phyloP scores from a whole-genome alignment of 2,888 invertebrate genomes.

The Monochamus alternatus region DNA sequence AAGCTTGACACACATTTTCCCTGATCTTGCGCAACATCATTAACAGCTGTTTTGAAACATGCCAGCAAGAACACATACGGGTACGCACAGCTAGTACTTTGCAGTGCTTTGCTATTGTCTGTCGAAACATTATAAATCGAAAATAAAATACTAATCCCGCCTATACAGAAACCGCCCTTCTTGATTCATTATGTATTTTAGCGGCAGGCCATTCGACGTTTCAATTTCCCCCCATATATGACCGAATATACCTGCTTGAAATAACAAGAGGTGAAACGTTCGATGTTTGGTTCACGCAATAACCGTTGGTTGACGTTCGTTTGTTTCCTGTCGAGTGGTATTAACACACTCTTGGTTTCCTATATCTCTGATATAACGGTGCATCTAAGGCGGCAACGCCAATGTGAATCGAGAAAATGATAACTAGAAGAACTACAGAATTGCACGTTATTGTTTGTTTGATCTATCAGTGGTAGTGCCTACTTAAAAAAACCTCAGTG shows the following conservation, averaged over 20 bases:
- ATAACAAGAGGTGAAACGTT: slow-evolving; percentile 38
- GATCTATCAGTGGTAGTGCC: too few relatives aligned
- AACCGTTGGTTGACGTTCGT: slow-evolving; percentile 15
- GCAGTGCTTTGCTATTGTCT: slow-evolving; percentile 13
- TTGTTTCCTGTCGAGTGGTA: slow-evolving; percentile 20
- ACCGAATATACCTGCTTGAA: slow-evolving; percentile 43
- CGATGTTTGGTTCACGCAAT: slow-evolving; percentile 42
- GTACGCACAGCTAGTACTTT: not conserved
- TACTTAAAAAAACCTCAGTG: too few relatives aligned
- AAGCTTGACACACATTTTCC: slow-evolving; percentile 14
- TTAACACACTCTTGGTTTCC: slow-evolving; percentile 21
- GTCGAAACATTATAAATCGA: slow-evolving; percentile 25
- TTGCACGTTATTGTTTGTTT: too few relatives aligned
- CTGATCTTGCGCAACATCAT: slow-evolving; percentile 13
- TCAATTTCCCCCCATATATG: slow-evolving; percentile 51
- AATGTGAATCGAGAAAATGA: not conserved
- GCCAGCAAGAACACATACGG: not conserved
- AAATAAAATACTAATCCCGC: not conserved
- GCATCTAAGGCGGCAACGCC: not conserved
- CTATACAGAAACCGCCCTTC: slow-evolving; percentile 9
- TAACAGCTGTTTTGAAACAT: slow-evolving; percentile 18
- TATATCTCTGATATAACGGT: not conserved
- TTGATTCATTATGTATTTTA: slow-evolving; percentile 27
- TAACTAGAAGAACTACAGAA: too few relatives aligned
- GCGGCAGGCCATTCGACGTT: slow-evolving; percentile 35